These are phyloP conservation scores for Armadillidium nasatum DNA, from an alignment of 1,140 invertebrate species.

Conservation along the genomic window DNA sequence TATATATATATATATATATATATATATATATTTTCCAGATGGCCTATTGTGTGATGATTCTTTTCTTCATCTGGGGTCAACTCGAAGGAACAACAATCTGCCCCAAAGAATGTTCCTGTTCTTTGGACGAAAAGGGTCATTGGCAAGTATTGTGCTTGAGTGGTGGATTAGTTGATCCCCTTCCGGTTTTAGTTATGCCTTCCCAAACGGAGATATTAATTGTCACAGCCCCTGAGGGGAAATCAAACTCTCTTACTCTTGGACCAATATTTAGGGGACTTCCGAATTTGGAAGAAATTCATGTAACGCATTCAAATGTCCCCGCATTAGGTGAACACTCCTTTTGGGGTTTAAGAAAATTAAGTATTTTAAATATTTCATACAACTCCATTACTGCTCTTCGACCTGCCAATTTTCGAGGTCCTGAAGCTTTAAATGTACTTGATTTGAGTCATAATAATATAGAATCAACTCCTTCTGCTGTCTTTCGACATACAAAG, in stretches of 20 bases:
- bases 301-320: slow-evolving; percentile 67
- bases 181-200: slow-evolving; percentile 43
- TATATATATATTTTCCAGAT: too few species aligned
- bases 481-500: slow-evolving; percentile 64
- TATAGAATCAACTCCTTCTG: slow-evolving; percentile 58
- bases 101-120: slow-evolving; percentile 48
- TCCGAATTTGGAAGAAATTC: slow-evolving; percentile 63
- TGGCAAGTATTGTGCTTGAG: slow-evolving; percentile 52
- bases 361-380: slow-evolving; percentile 65
- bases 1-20: too few species aligned
- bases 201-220: slow-evolving; percentile 57
- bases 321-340: slow-evolving; percentile 71
- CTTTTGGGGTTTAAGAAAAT: slow-evolving; percentile 66
- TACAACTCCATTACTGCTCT: slow-evolving; percentile 70
- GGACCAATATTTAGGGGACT: slow-evolving; percentile 67
- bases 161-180: slow-evolving; percentile 57
- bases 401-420: slow-evolving; percentile 50
- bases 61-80: background rate
- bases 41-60: background rate
- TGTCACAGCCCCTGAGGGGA: slow-evolving; percentile 61
- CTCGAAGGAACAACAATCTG: slow-evolving; percentile 31
- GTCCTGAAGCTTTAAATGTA: slow-evolving; percentile 50
- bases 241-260: slow-evolving; percentile 65
- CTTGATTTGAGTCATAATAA: slow-evolving; percentile 54
- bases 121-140: slow-evolving; percentile 47